Conservation (phyloP, 2,888 invertebrate genomes). For the Noctua fimbriata region DNA sequence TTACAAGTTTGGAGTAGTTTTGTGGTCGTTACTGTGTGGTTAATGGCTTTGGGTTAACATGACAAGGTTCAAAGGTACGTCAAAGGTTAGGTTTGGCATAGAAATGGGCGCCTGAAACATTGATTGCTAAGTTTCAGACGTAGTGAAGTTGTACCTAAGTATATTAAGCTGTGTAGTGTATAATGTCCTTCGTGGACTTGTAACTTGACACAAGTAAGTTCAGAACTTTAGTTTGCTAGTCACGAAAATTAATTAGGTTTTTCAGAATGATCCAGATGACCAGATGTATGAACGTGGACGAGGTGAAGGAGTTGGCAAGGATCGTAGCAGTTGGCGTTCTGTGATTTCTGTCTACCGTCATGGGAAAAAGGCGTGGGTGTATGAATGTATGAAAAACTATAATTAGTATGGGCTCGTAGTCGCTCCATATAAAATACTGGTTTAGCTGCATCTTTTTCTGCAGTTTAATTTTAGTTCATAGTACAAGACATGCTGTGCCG, state of each 20-base stretch:
- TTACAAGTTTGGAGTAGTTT: constrained; percentile 22
- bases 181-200: constrained; percentile 6
- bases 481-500: too few species aligned
- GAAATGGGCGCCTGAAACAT: constrained; percentile 33
- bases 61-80: constrained; percentile 25
- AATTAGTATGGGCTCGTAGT: not conserved
- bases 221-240: not conserved
- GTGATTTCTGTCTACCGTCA: not conserved
- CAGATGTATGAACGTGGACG: not conserved
- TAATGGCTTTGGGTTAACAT: constrained; percentile 45
- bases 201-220: constrained; percentile 3
- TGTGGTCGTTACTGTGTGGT: constrained; percentile 18
- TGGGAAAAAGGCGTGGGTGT: not conserved
- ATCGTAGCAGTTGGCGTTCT: not conserved
- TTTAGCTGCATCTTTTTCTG: too few species aligned
- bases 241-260: not conserved
- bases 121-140: constrained; percentile 45
- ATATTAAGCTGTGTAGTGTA: not conserved
- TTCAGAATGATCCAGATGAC: not conserved
- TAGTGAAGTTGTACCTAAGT: constrained; percentile 24
- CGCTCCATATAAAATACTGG: not conserved
- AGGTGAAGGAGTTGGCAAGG: not conserved
- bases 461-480: too few species aligned
- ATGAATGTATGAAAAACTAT: not conserved
- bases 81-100: constrained; percentile 26